phyloP scores from a whole-genome alignment of 2,888 invertebrate species.

The Erebia palarica region DNA sequence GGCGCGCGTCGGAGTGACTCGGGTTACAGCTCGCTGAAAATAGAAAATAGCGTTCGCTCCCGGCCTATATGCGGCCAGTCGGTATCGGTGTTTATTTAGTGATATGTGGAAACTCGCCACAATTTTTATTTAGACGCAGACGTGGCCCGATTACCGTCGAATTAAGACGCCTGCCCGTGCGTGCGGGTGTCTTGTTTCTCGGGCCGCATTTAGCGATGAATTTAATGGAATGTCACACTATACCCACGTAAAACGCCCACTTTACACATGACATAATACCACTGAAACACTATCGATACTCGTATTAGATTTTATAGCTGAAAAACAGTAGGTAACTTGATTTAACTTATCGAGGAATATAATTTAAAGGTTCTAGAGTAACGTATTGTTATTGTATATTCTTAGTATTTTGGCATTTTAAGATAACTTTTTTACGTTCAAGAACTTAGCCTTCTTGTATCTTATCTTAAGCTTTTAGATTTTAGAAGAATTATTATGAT shows the following conservation, averaged over 20 bases:
- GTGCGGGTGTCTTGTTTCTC: constrained; percentile 41
- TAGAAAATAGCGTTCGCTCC: constrained; percentile 77
- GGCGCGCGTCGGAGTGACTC: constrained; percentile 60
- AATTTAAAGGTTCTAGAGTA: too few relatives aligned
- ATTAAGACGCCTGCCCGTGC: constrained; percentile 44
- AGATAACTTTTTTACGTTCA: too few relatives aligned
- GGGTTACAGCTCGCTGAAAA: constrained; percentile 80
- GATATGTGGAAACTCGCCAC: constrained; percentile 76
- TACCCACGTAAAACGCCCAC: constrained; percentile 34
- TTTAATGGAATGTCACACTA: constrained; percentile 31
- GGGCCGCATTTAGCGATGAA: constrained; percentile 34
- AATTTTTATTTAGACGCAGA: constrained; percentile 71
- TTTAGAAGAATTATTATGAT: too few relatives aligned
- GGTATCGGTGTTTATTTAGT: constrained; percentile 78
- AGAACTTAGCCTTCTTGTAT: too few relatives aligned
- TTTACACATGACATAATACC: constrained; percentile 24
- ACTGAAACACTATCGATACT: constrained; percentile 18
- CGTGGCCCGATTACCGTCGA: constrained; percentile 73
- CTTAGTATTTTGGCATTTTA: too few relatives aligned
- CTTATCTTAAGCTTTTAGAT: too few relatives aligned
- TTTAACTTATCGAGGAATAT: too few relatives aligned
- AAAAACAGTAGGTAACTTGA: too few relatives aligned
- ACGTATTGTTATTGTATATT: too few relatives aligned
- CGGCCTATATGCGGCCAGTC: constrained; percentile 79
- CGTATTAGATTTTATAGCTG: too few relatives aligned